Evolutionary conservation across 1,140 invertebrate species (phyloP).

Genomic region (Drosophila sucinea): DNA sequence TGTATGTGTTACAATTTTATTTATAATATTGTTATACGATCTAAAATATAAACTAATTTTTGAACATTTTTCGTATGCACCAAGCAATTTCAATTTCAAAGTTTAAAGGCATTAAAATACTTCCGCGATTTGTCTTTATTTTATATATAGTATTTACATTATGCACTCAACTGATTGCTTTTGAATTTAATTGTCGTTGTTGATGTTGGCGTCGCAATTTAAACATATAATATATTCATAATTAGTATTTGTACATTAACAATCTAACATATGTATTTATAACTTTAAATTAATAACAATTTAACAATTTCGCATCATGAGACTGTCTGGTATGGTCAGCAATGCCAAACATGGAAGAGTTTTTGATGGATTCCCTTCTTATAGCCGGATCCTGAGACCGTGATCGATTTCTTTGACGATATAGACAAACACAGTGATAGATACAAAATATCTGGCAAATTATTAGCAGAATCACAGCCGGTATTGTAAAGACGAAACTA

Average conservation of each 20-base stretch:
- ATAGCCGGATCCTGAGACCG: background rate
- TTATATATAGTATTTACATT: too few species aligned
- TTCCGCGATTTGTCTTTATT: too few species aligned
- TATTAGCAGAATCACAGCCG: conserved; percentile 5
- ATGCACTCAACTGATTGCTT: too few species aligned
- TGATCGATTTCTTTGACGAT: background rate
- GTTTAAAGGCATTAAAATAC: too few species aligned
- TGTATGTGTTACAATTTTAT: too few species aligned
- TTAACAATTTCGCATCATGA: background rate
- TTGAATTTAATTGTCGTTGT: too few species aligned
- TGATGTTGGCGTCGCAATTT: too few species aligned
- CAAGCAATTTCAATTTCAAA: too few species aligned
- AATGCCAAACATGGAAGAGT: background rate
- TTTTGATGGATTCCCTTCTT: background rate
- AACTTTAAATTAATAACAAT: background rate
- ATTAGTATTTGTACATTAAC: background rate
- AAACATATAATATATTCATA: background rate
- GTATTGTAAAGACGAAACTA: conserved; percentile 15
- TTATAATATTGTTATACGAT: too few species aligned
- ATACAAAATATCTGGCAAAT: conserved; percentile 27
- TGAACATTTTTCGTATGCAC: too few species aligned
- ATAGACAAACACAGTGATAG: conserved; percentile 1
- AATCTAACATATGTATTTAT: too few species aligned
- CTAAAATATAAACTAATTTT: too few species aligned
- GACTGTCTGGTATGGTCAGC: background rate